phyloP scores from a whole-genome alignment of 1,140 invertebrate species.

The Himalopsyche phryganea region DNA sequence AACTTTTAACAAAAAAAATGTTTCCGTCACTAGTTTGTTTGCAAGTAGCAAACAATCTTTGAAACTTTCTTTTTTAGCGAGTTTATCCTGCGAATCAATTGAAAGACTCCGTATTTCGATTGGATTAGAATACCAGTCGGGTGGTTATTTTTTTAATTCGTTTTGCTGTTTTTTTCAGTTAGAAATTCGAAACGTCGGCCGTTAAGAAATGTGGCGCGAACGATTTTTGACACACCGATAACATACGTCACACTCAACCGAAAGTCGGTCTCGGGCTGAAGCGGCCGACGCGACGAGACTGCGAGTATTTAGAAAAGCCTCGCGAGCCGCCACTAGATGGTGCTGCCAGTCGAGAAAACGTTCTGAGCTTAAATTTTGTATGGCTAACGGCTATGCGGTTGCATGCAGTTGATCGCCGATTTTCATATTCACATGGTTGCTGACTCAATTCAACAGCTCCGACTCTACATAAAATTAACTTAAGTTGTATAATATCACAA shows the following conservation, averaged over 20 bases:
- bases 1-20: conserved; percentile 5
- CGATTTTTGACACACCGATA: conserved; percentile 7
- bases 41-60: no score
- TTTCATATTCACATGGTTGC: no score
- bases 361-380: not conserved
- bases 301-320: conserved; percentile 5
- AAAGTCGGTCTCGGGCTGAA: conserved; percentile 20
- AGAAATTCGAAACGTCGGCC: conserved; percentile 12
- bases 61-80: no score
- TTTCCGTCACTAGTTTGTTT: conserved; percentile 3
- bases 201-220: conserved; percentile 9
- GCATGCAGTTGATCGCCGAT: not conserved
- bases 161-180: conserved; percentile 5
- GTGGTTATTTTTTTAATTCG: not conserved
- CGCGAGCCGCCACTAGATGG: conserved; percentile 19
- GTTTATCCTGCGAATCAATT: no score
- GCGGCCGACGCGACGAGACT: not conserved
- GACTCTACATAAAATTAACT: no score
- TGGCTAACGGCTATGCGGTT: not conserved
- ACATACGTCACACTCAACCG: conserved; percentile 19
- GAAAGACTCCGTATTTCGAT: not conserved
- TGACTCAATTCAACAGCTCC: no score
- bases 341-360: conserved; percentile 1
- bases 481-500: no score
- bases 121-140: not conserved